Evolutionary conservation across 1,140 invertebrate species (phyloP).

Genomic region (Lethocerus indicus): DNA sequence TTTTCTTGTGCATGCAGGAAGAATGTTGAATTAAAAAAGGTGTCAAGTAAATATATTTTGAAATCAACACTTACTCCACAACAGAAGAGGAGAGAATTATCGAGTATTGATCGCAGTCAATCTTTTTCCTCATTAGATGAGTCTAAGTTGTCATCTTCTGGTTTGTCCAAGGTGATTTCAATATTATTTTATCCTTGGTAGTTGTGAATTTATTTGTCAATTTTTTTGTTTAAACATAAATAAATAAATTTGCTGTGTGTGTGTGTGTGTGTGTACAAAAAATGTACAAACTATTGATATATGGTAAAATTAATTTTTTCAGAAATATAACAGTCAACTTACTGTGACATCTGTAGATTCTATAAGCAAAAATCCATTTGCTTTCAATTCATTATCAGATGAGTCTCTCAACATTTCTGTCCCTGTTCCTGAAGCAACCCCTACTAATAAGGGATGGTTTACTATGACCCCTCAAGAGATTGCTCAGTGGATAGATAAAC

Average conservation of each 20-base stretch:
- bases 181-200: background rate
- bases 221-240: background rate
- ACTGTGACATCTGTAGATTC: slow-evolving; percentile 15
- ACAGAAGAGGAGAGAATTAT: slow-evolving; percentile 33
- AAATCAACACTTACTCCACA: slow-evolving; percentile 65
- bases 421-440: background rate
- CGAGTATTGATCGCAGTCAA: slow-evolving; percentile 7
- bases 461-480: slow-evolving; percentile 75
- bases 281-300: background rate
- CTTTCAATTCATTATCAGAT: background rate
- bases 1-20: slow-evolving; percentile 49
- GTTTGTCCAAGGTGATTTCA: background rate
- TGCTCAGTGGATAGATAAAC: slow-evolving; percentile 67
- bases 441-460: slow-evolving; percentile 37
- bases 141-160: slow-evolving; percentile 2
- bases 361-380: slow-evolving; percentile 13
- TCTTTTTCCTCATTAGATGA: slow-evolving; percentile 12
- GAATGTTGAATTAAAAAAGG: slow-evolving; percentile 62
- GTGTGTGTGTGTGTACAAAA: background rate
- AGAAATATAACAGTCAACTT: slow-evolving; percentile 12
- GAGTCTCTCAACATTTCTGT: background rate
- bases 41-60: slow-evolving; percentile 65
- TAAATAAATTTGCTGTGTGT: background rate
- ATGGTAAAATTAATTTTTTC: background rate
- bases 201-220: background rate